These are phyloP conservation scores for Phoeniculus purpureus DNA, from an alignment of 2,797 vertebrate genomes.

Conservation along the genomic window DNA sequence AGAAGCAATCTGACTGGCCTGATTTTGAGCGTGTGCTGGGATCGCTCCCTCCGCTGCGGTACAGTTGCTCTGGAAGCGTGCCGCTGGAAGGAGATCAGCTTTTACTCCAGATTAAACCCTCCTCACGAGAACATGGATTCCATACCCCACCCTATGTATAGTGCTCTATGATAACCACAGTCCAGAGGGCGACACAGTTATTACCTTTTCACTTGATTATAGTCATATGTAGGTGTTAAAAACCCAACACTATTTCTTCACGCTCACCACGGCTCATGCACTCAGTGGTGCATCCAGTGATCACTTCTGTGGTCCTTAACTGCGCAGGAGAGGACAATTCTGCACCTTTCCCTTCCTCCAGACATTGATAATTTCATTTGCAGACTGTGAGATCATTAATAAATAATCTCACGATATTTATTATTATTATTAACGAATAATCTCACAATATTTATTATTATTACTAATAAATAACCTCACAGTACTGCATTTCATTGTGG, in stretches of 20 bases:
- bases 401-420: too few relatives aligned
- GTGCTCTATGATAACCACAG: background rate
- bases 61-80: background rate
- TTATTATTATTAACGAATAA: too few relatives aligned
- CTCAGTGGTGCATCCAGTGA: background rate
- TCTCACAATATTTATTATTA: too few relatives aligned
- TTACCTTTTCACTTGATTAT: background rate
- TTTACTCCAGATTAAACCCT: background rate
- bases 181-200: background rate
- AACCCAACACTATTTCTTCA: background rate
- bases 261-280: background rate
- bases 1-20: constrained; percentile 8
- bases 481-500: background rate
- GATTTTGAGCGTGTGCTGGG: background rate
- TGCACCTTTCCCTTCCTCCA: background rate
- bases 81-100: background rate
- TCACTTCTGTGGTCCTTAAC: background rate
- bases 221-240: background rate
- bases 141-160: background rate
- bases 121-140: background rate
- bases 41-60: background rate
- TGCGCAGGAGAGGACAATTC: background rate
- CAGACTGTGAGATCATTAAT: too few relatives aligned
- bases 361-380: background rate
- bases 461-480: background rate